Base-by-base conservation (phyloP, 2,888 invertebrate genomes). In the Adelphocoris suturalis region DNA sequence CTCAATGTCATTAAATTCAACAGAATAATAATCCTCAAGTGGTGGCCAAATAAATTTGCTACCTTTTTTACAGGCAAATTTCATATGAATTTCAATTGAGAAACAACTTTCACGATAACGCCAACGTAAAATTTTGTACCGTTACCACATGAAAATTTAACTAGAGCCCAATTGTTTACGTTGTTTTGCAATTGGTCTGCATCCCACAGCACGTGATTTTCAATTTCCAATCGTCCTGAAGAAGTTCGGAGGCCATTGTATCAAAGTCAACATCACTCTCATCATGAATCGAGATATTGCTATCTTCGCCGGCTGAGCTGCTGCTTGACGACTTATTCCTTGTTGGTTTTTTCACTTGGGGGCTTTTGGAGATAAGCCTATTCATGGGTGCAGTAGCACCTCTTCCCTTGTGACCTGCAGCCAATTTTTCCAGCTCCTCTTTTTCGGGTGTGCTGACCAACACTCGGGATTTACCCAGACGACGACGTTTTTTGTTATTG, bases 291-390 rank as follows among this genome's bases (percentile, higher is more conserved):
- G 75, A 75, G 19, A 75, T 11, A n/a, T 4, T 75, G 19, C 75
- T 19, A 75, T 75, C 75, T 75, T 75, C 75, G 75, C 13, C 75
- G 75, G 75, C 75, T 75, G 75, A 75, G 75, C 75, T 75, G 75
- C 75, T 75, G 75, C 75, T 27, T 27, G 28, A 7, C 75, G 23
- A 75, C 52, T 75, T 75, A n/a, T 28, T 75, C 12, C 28, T 75
- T 4, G 28, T 5, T 19, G 75, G 75, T 75, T 75, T 75, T 28
- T 27, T 28, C 75, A 27, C n/a, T n/a, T n/a, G 68, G 3, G 23
- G 75, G 75, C 3, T 19, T 3, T 19, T 27, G 75, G 75, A 4
- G 75, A 75, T 7, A 4, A 75, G 75, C 75, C n/a, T 75, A 4
- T 75, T 75, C 7, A 1, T 27, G 75, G 75, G 3, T 75, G 75